Conservation (phyloP, 1,140 invertebrate species). For the Spodoptera litura region DNA sequence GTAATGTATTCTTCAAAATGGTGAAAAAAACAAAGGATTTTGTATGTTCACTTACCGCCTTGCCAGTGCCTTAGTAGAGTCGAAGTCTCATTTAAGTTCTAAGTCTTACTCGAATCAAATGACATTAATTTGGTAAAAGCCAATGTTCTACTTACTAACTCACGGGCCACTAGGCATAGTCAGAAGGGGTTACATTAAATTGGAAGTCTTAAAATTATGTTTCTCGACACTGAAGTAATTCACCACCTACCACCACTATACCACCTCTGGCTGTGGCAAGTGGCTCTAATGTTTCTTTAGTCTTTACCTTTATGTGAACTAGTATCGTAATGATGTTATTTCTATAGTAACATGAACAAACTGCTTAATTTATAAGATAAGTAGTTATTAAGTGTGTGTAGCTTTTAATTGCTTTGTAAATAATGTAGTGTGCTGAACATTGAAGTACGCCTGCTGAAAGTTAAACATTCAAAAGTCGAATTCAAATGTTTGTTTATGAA, state of each 20-base stretch:
- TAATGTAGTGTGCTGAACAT: background rate
- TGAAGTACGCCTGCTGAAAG: background rate
- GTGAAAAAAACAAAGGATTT: too few species aligned
- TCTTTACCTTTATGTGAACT: background rate
- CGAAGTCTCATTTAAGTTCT: background rate
- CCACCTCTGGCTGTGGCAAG: constrained; percentile 10
- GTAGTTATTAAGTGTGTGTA: constrained; percentile 4
- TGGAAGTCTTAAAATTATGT: background rate
- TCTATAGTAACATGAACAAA: constrained; percentile 7
- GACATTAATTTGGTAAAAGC: too few species aligned
- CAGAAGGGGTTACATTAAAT: background rate
- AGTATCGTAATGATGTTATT: constrained; percentile 4
- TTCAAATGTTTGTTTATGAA: background rate
- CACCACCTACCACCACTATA: background rate
- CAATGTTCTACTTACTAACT: background rate
- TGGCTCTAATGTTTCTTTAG: background rate
- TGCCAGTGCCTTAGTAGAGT: constrained; percentile 4
- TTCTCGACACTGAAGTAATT: background rate
- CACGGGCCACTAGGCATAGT: background rate
- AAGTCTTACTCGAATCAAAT: too few species aligned
- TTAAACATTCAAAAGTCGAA: background rate
- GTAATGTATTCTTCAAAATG: too few species aligned
- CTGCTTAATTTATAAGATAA: constrained; percentile 27
- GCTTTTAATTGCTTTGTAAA: constrained; percentile 17
- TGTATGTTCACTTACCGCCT: constrained; percentile 7